phyloP scores from a whole-genome alignment of 2,888 invertebrate genomes.

The Diogma glabrata region DNA sequence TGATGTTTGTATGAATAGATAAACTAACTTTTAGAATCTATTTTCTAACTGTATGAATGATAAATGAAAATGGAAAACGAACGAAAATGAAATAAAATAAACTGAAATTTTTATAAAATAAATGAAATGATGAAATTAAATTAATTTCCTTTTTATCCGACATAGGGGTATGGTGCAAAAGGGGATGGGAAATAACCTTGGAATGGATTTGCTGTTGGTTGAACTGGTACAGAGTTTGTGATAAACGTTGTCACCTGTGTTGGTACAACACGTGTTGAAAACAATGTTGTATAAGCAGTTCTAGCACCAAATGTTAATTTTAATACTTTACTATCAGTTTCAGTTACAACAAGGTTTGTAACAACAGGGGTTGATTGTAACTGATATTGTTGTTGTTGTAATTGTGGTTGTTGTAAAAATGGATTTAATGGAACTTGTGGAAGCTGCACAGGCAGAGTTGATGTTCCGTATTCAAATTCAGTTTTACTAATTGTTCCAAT shows the following conservation, averaged over 20 bases:
- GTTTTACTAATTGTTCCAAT: conserved; percentile 69
- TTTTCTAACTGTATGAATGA: too few species aligned
- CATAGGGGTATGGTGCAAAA: conserved; percentile 63
- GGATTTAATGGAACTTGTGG: conserved; percentile 31
- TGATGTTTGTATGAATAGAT: too few species aligned
- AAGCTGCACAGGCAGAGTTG: conserved; percentile 48
- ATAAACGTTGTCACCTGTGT: conserved; percentile 73
- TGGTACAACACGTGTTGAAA: conserved; percentile 70
- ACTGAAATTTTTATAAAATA: background rate
- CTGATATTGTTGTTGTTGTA: conserved; percentile 55
- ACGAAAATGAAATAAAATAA: background rate
- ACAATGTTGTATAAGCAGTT: conserved; percentile 76
- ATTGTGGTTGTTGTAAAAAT: conserved; percentile 39
- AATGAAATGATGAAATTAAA: conserved; percentile 4
- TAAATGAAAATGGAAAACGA: background rate
- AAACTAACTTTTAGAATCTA: too few species aligned
- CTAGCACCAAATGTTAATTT: conserved; percentile 86
- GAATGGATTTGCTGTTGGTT: conserved; percentile 52
- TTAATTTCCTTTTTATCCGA: conserved; percentile 41
- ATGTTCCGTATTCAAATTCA: conserved; percentile 64
- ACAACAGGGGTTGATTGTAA: conserved; percentile 71
- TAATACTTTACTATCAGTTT: conserved; percentile 68
- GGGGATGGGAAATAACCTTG: conserved; percentile 69
- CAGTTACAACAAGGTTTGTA: conserved; percentile 63
- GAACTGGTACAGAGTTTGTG: conserved; percentile 66